A percentile compares a stretch with the other conserved stretches of the same genome.
These are phyloP conservation scores for Aix galericulata DNA, from an alignment of 2,113 vertebrate species.

Conservation along the genomic window DNA sequence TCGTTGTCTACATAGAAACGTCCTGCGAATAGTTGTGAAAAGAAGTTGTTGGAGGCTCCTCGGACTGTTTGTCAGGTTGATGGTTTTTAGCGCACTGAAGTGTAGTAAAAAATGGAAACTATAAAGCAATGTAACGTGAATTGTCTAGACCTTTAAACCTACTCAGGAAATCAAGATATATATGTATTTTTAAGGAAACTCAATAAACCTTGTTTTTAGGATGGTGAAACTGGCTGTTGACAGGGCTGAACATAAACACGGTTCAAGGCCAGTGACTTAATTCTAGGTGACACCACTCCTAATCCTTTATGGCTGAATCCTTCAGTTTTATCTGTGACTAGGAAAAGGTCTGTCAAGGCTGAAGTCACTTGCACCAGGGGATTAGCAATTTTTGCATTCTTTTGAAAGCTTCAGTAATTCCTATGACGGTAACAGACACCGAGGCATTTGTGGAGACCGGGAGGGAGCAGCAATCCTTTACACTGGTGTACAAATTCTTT, in stretches of 20 bases:
- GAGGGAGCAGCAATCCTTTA: neutral
- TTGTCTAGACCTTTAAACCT: neutral
- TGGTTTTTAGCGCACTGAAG: neutral
- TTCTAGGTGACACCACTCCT: neutral
- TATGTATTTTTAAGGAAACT: neutral
- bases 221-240: neutral
- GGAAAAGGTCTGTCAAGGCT: constrained; percentile 27
- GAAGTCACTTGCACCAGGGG: neutral
- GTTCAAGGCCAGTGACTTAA: neutral
- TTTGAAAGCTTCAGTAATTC: constrained; percentile 28
- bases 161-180: neutral
- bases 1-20: neutral
- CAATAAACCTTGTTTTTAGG: neutral
- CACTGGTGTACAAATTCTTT: neutral
- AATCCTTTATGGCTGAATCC: constrained; percentile 33
- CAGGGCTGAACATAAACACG: neutral
- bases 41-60: neutral
- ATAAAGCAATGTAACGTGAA: neutral
- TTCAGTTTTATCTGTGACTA: constrained; percentile 40
- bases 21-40: neutral
- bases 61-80: neutral
- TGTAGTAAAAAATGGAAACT: neutral
- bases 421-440: neutral
- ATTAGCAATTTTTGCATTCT: constrained; percentile 24
- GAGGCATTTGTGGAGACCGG: neutral